Percentiles rank a stretch among this genome's conserved stretches.
phyloP scores from a whole-genome alignment of 2,888 invertebrate genomes.

The Trilocha varians region DNA sequence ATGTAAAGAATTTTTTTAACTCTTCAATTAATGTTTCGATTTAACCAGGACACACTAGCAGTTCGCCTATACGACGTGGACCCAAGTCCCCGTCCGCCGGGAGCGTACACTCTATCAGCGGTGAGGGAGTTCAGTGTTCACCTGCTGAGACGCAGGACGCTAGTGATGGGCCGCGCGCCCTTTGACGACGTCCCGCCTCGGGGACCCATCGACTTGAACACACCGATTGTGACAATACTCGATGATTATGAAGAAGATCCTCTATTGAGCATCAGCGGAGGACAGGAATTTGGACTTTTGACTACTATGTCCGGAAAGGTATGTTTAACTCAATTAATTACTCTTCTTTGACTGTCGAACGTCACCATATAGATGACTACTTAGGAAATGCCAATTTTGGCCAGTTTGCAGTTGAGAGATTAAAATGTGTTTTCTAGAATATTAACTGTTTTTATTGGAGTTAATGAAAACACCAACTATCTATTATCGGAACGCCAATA shows the following conservation, averaged over 20 bases:
- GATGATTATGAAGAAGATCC: slow-evolving; percentile 84
- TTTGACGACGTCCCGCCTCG: slow-evolving; percentile 48
- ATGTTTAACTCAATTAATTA: slow-evolving; percentile 7
- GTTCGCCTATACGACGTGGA: slow-evolving; percentile 54
- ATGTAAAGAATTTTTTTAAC: background rate
- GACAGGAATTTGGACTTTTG: slow-evolving; percentile 92
- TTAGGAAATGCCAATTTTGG: too few relatives aligned
- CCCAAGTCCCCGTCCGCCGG: slow-evolving; percentile 23
- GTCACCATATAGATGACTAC: too few relatives aligned
- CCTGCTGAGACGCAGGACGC: slow-evolving; percentile 46
- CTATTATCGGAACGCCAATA: too few relatives aligned
- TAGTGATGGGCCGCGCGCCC: slow-evolving; percentile 50
- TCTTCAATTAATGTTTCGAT: background rate
- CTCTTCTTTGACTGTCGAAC: too few relatives aligned
- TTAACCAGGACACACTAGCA: slow-evolving; percentile 46
- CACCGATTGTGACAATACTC: slow-evolving; percentile 70
- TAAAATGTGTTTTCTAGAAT: too few relatives aligned
- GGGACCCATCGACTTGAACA: slow-evolving; percentile 49
- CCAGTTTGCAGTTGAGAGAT: too few relatives aligned
- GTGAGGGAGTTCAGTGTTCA: slow-evolving; percentile 50
- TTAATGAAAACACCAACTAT: too few relatives aligned
- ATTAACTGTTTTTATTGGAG: too few relatives aligned
- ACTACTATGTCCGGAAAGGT: slow-evolving; percentile 90
- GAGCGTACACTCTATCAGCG: slow-evolving; percentile 29
- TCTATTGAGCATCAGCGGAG: slow-evolving; percentile 82